phyloP scores from a whole-genome alignment of 2,888 invertebrate genomes.

The Trichopria drosophilae region DNA sequence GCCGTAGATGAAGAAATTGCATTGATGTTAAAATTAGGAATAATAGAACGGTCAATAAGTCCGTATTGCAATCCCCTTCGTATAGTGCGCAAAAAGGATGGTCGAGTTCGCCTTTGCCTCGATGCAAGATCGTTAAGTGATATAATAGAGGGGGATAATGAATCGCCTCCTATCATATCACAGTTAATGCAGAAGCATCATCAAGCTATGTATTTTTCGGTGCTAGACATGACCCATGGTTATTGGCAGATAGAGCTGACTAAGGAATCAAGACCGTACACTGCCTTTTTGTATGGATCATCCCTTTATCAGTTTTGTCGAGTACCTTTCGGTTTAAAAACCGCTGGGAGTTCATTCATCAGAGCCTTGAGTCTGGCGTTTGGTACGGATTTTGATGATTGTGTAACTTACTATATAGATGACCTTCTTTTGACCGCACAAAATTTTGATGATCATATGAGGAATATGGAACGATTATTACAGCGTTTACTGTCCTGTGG shows the following conservation, averaged over 20 bases:
- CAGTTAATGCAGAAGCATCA: constrained; percentile 32
- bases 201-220: constrained; percentile 24
- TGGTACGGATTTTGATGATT: constrained; percentile 32
- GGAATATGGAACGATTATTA: neutral
- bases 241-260: constrained; percentile 37
- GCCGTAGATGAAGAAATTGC: neutral
- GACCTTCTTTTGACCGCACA: constrained; percentile 2
- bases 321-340: constrained; percentile 44
- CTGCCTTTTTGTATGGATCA: constrained; percentile 25
- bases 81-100: constrained; percentile 40
- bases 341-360: constrained; percentile 39
- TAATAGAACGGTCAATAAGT: constrained; percentile 39
- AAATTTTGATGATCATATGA: neutral
- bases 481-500: constrained; percentile 5
- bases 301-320: constrained; percentile 32
- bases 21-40: constrained; percentile 37
- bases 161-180: constrained; percentile 33
- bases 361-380: constrained; percentile 34
- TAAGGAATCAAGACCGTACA: constrained; percentile 20
- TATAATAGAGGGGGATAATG: constrained; percentile 42
- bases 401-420: constrained; percentile 17
- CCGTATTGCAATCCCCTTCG: constrained; percentile 42
- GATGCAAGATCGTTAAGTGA: constrained; percentile 45
- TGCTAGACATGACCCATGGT: constrained; percentile 31
- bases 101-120: constrained; percentile 39